These are phyloP conservation scores for Poicephalus meyeri DNA, from an alignment of 2,113 vertebrate genomes.

Conservation along the genomic window DNA sequence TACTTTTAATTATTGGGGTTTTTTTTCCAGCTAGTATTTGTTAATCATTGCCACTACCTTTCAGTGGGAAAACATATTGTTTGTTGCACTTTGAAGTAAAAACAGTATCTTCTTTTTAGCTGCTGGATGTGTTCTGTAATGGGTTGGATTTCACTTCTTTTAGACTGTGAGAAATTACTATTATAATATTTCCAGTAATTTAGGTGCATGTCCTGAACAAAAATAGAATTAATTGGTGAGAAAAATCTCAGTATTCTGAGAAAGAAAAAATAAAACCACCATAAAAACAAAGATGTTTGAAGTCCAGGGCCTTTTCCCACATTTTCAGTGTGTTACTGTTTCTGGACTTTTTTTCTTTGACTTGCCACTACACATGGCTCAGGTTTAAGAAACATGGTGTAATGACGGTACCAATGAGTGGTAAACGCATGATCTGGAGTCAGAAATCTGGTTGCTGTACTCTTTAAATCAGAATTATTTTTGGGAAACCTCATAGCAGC, in stretches of 20 bases:
- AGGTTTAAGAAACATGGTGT: not conserved
- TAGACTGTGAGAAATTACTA: not conserved
- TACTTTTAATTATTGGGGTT: not conserved
- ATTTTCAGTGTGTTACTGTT: not conserved
- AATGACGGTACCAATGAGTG: not conserved
- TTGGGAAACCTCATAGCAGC: not conserved
- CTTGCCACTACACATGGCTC: not conserved
- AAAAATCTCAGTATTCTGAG: not conserved
- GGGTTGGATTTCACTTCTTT: conserved; percentile 8
- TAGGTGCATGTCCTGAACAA: not conserved
- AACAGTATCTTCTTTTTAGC: not conserved
- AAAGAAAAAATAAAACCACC: not conserved
- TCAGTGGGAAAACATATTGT: not conserved
- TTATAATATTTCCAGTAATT: not conserved
- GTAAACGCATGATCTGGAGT: not conserved
- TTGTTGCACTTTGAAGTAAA: not conserved
- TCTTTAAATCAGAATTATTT: not conserved
- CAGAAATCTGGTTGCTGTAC: not conserved
- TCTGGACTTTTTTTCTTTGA: not conserved
- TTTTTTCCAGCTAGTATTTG: not conserved
- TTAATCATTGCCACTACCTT: not conserved
- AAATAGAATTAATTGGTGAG: not conserved
- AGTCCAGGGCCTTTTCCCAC: not conserved
- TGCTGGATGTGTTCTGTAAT: not conserved
- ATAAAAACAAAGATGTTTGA: not conserved